phyloP scores from a whole-genome alignment of 2,797 vertebrate species.

The Crenuchus spilurus region DNA sequence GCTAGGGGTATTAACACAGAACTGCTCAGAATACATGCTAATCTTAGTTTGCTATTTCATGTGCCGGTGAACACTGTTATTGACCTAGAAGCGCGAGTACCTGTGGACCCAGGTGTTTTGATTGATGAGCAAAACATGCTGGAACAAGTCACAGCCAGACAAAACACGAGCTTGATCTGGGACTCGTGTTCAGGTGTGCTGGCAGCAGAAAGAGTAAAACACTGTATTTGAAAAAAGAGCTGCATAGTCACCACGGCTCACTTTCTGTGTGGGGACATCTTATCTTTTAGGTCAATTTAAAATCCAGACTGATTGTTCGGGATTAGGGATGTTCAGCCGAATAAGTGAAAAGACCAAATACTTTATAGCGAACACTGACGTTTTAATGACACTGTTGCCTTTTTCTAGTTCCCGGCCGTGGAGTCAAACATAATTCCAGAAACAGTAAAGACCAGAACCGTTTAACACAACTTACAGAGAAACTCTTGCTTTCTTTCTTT shows the following conservation, averaged over 20 bases:
- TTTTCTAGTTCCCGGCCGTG: too few species aligned
- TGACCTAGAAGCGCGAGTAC: not conserved
- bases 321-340: too few species aligned
- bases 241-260: slow-evolving; percentile 11
- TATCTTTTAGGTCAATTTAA: too few species aligned
- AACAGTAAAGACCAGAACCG: too few species aligned
- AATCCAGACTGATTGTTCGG: too few species aligned
- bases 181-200: slow-evolving; percentile 17
- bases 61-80: not conserved
- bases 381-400: too few species aligned
- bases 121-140: slow-evolving; percentile 29
- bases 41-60: not conserved
- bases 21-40: not conserved
- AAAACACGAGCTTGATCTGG: slow-evolving; percentile 7
- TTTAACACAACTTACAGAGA: too few species aligned
- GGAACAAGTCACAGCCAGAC: slow-evolving; percentile 4
- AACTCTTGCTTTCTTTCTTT: too few species aligned
- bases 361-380: too few species aligned
- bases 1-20: not conserved
- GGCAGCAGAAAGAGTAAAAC: not conserved
- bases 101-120: slow-evolving; percentile 3
- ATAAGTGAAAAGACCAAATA: too few species aligned
- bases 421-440: too few species aligned
- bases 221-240: slow-evolving; percentile 14
- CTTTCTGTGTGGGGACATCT: too few species aligned